Conservation (phyloP, 2,888 invertebrate species). For the Sepioteuthis lessoniana region DNA sequence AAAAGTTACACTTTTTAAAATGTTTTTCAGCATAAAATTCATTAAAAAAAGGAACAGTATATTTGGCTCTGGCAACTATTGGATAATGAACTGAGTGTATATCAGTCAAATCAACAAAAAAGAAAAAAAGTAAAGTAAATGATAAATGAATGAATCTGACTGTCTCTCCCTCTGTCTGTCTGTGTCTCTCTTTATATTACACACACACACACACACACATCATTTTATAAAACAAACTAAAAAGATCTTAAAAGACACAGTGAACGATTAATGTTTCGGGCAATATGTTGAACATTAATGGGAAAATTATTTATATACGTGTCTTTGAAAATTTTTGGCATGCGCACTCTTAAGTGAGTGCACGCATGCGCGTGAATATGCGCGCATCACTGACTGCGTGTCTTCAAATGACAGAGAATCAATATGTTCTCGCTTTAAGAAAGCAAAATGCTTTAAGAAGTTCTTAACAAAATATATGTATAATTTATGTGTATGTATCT, state of each 20-base stretch:
- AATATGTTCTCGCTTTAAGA: neutral
- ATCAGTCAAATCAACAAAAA: neutral
- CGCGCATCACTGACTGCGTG: neutral
- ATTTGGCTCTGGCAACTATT: neutral
- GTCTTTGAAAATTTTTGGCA: neutral
- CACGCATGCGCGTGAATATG: neutral
- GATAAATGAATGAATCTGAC: neutral
- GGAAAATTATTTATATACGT: neutral
- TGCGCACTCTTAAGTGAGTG: conserved; percentile 20
- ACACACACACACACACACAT: neutral
- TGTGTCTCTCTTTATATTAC: neutral
- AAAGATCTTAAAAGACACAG: conserved; percentile 20
- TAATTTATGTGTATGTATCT: conserved; percentile 13
- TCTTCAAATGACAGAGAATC: neutral
- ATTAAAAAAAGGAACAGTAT: too few relatives aligned
- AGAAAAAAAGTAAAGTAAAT: neutral
- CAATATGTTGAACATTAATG: conserved; percentile 6
- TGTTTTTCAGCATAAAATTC: neutral
- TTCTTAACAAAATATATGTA: conserved; percentile 15
- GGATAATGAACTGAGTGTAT: neutral
- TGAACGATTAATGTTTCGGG: conserved; percentile 1
- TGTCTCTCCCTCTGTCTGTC: neutral
- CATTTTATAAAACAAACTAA: neutral
- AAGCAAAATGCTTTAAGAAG: neutral
- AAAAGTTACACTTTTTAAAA: neutral